Base-by-base conservation (phyloP, 2,113 vertebrate species). In the Pelodiscus sinensis region DNA sequence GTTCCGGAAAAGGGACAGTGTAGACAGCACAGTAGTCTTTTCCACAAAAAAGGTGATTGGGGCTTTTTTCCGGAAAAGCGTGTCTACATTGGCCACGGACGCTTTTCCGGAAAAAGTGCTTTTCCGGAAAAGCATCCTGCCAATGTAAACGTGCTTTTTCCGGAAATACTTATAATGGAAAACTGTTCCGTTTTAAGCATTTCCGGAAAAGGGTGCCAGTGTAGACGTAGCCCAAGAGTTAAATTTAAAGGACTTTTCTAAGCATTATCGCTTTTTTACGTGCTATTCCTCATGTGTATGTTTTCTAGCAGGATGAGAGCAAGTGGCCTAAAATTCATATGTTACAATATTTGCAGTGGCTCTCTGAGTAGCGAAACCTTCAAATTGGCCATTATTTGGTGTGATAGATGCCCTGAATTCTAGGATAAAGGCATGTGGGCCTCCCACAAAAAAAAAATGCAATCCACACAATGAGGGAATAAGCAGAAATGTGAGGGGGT, bases 401-500 rank as follows among this genome's bases (percentile, higher is more conserved):
- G 44, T 1, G 38, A 2, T 11, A 11, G n/a, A 35, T 71, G 35
- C 18, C 65, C 9, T 71, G 9, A 71, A 31, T 71, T 35, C 10
- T 9, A 71, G 65, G 65, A 5, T 15, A 75, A 16, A 4, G 52
- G 81, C 58, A 73, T 56, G 38, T 84, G 83, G 54, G 75, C 44
- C 31, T 86, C 54, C 25, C n/a, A 56, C 2, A 1, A 1, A 89
- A 57, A 71, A 82, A 81, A 86, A 90, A 84, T 54, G 75, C 16
- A 13, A 8, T 22, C 54, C 90, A 85, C 0, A 3, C 19, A 50
- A 94, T 83, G 29, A 94, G 95, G 89, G 57, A 89, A 84, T 95
- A 94, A 96, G 94, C 84, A 86, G 51, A 92, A 90, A 31, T 57
- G n/a, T 92, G 82, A 82, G 88, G 85, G 44, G 88, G 9, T 3